These are phyloP conservation scores for Rhamphomyia laevipes DNA, from an alignment of 2,888 invertebrate species.

Conservation along the genomic window DNA sequence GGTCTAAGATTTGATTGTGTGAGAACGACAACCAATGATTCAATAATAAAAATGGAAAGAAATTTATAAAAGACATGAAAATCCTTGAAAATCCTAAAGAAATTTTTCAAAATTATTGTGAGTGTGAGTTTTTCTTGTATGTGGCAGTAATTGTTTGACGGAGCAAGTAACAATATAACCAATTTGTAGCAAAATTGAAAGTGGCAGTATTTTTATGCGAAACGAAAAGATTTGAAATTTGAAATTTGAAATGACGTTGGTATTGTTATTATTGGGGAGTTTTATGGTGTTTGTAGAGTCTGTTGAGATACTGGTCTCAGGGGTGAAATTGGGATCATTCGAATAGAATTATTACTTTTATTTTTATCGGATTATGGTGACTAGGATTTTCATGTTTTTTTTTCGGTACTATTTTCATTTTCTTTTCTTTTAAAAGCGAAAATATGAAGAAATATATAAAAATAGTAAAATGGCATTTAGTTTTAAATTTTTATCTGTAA, in stretches of 20 bases:
- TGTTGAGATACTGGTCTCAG: neutral
- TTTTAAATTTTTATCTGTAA: too few relatives aligned
- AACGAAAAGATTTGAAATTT: constrained; percentile 7
- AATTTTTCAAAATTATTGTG: too few relatives aligned
- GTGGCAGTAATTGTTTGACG: constrained; percentile 23
- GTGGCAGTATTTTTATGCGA: constrained; percentile 12
- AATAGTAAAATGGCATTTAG: too few relatives aligned
- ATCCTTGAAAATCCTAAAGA: constrained; percentile 11
- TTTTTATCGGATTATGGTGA: too few relatives aligned
- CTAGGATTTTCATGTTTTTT: too few relatives aligned
- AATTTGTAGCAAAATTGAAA: constrained; percentile 23
- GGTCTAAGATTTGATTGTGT: neutral
- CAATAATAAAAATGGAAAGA: too few relatives aligned
- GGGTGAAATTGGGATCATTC: constrained; percentile 1
- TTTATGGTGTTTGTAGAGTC: neutral
- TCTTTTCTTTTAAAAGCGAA: too few relatives aligned
- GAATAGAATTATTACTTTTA: neutral
- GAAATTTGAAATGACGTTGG: neutral
- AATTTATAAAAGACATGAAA: neutral
- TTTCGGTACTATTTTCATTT: too few relatives aligned
- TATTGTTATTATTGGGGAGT: too few relatives aligned
- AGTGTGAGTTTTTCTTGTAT: neutral
- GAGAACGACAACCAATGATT: too few relatives aligned
- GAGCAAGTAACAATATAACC: constrained; percentile 23
- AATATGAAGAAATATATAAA: too few relatives aligned